A percentile compares a stretch with the other conserved stretches of the same genome.
Conservation (phyloP, 2,888 invertebrate species). For the Rotaria socialis region DNA sequence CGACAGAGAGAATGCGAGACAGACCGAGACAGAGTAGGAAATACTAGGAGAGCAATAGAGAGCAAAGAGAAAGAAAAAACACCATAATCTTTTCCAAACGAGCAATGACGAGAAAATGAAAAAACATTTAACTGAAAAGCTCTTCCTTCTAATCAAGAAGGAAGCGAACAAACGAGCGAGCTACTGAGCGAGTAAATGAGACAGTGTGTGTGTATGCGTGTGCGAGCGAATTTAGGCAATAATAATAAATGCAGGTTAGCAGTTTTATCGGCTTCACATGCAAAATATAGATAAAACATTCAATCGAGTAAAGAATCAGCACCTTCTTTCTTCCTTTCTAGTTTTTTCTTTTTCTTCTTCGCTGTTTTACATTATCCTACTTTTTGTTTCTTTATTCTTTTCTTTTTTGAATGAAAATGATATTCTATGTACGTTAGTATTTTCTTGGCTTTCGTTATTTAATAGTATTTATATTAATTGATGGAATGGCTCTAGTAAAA, state of each 20-base stretch:
- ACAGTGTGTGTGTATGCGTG: not conserved
- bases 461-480: not conserved
- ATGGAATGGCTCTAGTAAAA: not conserved
- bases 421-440: not conserved
- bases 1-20: not conserved
- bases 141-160: not conserved
- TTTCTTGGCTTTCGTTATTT: not conserved
- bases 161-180: constrained; percentile 29
- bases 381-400: not conserved
- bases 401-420: not conserved
- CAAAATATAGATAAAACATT: not conserved
- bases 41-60: not conserved
- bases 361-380: not conserved
- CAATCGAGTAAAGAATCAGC: not conserved
- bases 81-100: not conserved
- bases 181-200: not conserved
- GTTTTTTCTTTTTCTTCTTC: not conserved
- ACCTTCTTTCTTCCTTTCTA: not conserved
- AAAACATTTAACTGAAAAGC: not conserved
- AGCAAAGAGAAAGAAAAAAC: not conserved
- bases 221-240: not conserved
- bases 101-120: constrained; percentile 9
- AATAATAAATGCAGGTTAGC: constrained; percentile 13
- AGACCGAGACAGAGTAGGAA: not conserved
- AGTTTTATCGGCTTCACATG: not conserved